phyloP scores from a whole-genome alignment of 1,140 invertebrate species.

The Bombus waltoni region DNA sequence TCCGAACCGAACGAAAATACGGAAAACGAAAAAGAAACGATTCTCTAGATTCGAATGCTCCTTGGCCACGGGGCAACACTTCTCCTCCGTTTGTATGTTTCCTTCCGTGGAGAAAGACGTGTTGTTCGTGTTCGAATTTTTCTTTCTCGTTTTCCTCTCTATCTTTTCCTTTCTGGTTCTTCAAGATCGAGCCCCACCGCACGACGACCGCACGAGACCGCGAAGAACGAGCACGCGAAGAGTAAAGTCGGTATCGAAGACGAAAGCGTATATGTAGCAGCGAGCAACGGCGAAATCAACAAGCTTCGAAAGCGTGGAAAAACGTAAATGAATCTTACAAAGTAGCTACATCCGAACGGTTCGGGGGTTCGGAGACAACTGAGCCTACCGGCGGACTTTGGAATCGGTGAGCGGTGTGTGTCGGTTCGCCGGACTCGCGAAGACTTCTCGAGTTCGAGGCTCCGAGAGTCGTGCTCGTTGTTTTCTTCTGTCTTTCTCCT shows the following conservation, averaged over 20 bases:
- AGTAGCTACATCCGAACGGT: conserved; percentile 76
- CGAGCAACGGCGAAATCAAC: not conserved
- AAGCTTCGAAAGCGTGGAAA: not conserved
- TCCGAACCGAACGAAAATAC: not conserved
- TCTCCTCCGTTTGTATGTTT: not conserved
- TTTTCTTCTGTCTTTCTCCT: conserved; percentile 55
- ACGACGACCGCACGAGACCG: not conserved
- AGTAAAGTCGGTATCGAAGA: not conserved
- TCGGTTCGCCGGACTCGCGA: conserved; percentile 74
- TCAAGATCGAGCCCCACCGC: not conserved
- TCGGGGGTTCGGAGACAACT: conserved; percentile 80
- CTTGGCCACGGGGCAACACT: not conserved
- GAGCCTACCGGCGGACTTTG: conserved; percentile 75
- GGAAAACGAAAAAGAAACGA: not conserved
- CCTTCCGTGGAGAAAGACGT: not conserved
- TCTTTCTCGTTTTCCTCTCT: not conserved
- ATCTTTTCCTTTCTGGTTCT: not conserved
- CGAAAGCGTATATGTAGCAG: not conserved
- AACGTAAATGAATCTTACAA: conserved; percentile 1
- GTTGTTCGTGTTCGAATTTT: not conserved
- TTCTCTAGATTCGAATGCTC: not conserved
- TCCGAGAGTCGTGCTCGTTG: conserved; percentile 54
- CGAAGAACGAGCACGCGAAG: not conserved
- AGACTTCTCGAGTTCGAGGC: conserved; percentile 59
- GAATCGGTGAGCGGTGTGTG: conserved; percentile 73